Percentiles rank a stretch among this genome's conserved stretches.
phyloP scores from a whole-genome alignment of 1,140 invertebrate species.

The Cephus cinctus region DNA sequence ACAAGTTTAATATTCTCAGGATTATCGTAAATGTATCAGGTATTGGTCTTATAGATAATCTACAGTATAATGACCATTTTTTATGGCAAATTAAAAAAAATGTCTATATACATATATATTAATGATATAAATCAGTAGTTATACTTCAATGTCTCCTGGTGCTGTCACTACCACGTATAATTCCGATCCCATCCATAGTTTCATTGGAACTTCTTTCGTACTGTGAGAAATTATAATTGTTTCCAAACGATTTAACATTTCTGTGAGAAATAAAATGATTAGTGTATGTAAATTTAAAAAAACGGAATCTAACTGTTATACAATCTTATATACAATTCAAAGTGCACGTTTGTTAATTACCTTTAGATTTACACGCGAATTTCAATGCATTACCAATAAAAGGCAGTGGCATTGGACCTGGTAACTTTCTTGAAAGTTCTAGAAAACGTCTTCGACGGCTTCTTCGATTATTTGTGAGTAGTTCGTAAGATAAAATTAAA shows the following conservation, averaged over 20 bases:
- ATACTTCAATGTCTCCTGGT: constrained; percentile 52
- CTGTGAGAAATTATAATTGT: constrained; percentile 33
- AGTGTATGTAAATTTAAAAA: constrained; percentile 1
- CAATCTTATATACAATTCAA: no score
- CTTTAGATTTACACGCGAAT: constrained; percentile 19
- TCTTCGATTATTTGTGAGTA: no score
- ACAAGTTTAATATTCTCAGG: no score
- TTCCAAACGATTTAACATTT: constrained; percentile 34
- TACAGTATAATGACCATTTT: no score
- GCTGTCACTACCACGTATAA: constrained; percentile 45
- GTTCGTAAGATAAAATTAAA: no score
- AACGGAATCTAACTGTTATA: neutral
- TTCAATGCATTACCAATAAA: constrained; percentile 46
- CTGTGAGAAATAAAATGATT: constrained; percentile 30
- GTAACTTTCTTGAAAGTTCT: constrained; percentile 23
- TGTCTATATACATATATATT: constrained; percentile 1
- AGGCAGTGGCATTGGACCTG: constrained; percentile 44
- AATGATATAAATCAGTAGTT: constrained; percentile 2
- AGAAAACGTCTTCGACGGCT: neutral
- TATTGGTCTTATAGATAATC: no score
- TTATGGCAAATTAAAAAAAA: constrained; percentile 11
- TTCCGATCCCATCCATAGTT: constrained; percentile 50
- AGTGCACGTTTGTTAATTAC: constrained; percentile 8
- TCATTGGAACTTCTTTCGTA: constrained; percentile 32
- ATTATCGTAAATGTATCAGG: no score